Evolutionary conservation across 2,113 vertebrate genomes (phyloP).

Genomic region (Embiotoca jacksoni): DNA sequence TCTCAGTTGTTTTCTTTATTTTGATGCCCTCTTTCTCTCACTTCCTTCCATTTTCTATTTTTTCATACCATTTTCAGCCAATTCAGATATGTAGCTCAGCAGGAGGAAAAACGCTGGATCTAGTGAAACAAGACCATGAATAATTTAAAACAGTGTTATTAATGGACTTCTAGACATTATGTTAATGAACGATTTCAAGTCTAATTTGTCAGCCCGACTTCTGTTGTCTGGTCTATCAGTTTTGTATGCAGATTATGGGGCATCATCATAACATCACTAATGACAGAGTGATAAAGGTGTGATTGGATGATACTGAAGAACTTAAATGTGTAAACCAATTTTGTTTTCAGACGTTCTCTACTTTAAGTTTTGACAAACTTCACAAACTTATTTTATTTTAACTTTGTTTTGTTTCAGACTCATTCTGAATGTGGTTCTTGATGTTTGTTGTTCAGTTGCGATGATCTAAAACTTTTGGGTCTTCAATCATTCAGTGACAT

Average conservation of each 20-base stretch:
- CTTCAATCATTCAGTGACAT: conserved; percentile 11
- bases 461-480: not conserved
- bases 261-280: conserved; percentile 87
- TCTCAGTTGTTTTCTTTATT: not conserved
- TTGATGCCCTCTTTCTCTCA: not conserved
- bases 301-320: not conserved
- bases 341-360: no score
- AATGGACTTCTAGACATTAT: conserved; percentile 92
- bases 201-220: conserved; percentile 90
- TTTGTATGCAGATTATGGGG: conserved; percentile 87
- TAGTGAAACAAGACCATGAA: conserved; percentile 93
- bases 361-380: no score
- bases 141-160: conserved; percentile 92
- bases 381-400: no score
- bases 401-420: no score
- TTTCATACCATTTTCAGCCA: conserved; percentile 83
- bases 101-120: conserved; percentile 88
- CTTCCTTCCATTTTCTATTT: not conserved
- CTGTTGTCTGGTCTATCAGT: conserved; percentile 84
- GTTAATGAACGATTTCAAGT: conserved; percentile 92
- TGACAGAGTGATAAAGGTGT: conserved; percentile 76
- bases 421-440: no score
- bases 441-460: not conserved
- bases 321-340: no score
- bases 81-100: conserved; percentile 89